phyloP scores from a whole-genome alignment of 2,888 invertebrate species.

The Lasioglossum leucozonium region DNA sequence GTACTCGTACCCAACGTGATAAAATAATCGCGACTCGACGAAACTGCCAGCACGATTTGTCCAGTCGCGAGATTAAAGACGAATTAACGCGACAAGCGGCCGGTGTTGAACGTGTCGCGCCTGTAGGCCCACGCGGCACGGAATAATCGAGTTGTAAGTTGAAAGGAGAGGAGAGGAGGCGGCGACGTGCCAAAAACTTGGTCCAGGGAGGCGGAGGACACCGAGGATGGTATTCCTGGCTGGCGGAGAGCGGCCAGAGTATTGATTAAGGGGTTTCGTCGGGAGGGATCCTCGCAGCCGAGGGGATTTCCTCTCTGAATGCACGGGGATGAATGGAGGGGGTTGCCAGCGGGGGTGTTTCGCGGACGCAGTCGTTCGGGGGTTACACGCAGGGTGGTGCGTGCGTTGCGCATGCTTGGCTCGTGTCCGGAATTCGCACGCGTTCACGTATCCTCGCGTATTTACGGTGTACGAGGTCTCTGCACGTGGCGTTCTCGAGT shows the following conservation, averaged over 20 bases:
- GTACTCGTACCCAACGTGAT: not conserved
- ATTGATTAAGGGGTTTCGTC: slow-evolving; percentile 78
- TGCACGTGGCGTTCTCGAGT: slow-evolving; percentile 71
- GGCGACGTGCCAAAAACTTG: slow-evolving; percentile 47
- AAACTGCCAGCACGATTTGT: not conserved
- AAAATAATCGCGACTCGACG: not conserved
- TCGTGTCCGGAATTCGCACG: slow-evolving; percentile 24
- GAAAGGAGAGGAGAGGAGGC: not conserved
- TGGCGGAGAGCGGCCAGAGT: slow-evolving; percentile 75
- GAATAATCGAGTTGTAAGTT: not conserved
- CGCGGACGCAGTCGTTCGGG: slow-evolving; percentile 30
- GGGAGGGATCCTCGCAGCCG: slow-evolving; percentile 72
- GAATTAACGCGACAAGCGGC: not conserved
- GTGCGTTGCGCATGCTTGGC: slow-evolving; percentile 45
- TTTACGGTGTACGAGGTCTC: slow-evolving; percentile 48
- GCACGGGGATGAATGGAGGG: slow-evolving; percentile 57
- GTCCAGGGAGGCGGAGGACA: slow-evolving; percentile 63
- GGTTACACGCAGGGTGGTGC: slow-evolving; percentile 39
- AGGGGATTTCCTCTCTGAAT: slow-evolving; percentile 70
- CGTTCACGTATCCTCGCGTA: slow-evolving; percentile 49
- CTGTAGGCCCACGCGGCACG: not conserved
- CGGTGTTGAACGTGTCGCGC: not conserved
- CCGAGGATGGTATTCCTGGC: slow-evolving; percentile 61
- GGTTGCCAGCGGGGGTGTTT: slow-evolving; percentile 45
- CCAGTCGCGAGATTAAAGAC: not conserved